Evolutionary conservation across 2,113 vertebrate genomes (phyloP), one percentile per base, ranked within the genome.

Genomic region (Phylloscopus trochiloides): DNA sequence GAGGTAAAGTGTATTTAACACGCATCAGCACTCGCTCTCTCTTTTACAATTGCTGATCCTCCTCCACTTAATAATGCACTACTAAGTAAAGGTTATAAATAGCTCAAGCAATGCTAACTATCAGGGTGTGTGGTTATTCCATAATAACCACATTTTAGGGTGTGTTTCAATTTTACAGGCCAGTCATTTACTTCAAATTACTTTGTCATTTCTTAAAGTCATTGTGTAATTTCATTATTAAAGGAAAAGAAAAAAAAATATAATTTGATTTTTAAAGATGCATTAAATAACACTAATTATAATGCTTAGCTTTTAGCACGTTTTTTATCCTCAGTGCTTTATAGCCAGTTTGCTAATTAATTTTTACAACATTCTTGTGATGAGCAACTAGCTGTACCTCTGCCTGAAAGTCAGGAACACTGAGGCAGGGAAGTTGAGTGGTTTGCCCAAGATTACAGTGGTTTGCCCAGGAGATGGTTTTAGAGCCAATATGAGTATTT

Each of bases 251-350:
- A 71, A 73, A 34, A 34, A 78, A 63, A 91, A 38, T 38, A 94
- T 72, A 92, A 95, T 86, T 88, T 95, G 65, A 91, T 88, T 96
- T 94, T 94, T 85, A 94, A 94, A 74, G 89, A 75, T 88, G 65
- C 76, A 82, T 96, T 97, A 95, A 97, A 91, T 94, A 95, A 94
- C 40, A 32, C 65, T 94, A 94, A 93, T 96, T 96, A 92, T 90
- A 97, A 95, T 90, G 77, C 92, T 79, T 88, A 78, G 87, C 86
- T 91, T 45, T 91, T 84, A 73, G 86, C 86, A 55, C 6, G 4
- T 71, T 96, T 96, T 47, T 72, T 9, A 54, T 71, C 32, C 57
- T 52, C 31, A 5, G 11, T 80, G 51, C 70, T 91, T 78, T 84
- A 34, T 45, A 76, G 63, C 59, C 55, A 75, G 72, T 77, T 94